Percentiles rank a stretch among this genome's conserved stretches.
These are phyloP conservation scores for Mormyrops boulengeri DNA, from an alignment of 2,797 vertebrate species.

Conservation along the genomic window DNA sequence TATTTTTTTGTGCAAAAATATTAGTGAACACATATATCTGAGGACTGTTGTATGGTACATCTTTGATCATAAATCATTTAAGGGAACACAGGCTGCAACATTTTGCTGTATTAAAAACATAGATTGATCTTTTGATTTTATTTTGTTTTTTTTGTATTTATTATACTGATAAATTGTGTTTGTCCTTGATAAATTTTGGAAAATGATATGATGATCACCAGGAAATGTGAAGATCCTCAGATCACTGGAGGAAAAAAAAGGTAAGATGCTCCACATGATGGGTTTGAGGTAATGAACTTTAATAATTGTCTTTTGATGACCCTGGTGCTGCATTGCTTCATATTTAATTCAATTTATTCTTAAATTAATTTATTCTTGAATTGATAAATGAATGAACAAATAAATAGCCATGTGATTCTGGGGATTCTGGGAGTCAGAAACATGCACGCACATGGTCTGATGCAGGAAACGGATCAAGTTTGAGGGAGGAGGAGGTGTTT, in stretches of 20 bases:
- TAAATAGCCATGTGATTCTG: background rate
- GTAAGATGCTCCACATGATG: background rate
- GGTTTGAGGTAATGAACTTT: background rate
- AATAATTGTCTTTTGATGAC: background rate
- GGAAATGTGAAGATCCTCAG: background rate
- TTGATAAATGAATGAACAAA: background rate
- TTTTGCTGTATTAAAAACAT: background rate
- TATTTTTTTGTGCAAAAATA: background rate
- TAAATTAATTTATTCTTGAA: background rate
- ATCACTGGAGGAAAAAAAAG: background rate
- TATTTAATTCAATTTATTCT: background rate
- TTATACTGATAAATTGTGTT: background rate
- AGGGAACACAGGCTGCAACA: background rate
- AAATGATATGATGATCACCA: background rate
- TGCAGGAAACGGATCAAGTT: background rate
- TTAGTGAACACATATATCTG: background rate
- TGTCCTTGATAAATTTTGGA: background rate
- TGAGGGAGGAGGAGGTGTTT: background rate
- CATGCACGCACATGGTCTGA: background rate
- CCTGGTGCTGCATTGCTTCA: background rate
- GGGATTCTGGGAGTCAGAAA: background rate
- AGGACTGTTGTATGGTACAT: background rate
- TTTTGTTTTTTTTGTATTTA: background rate
- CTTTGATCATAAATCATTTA: background rate
- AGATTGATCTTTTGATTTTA: background rate